A percentile compares a stretch with the other conserved stretches of the same genome.
These are phyloP conservation scores for Galeopterus variegatus DNA, from an alignment of 2,113 vertebrate genomes.

Conservation along the genomic window DNA sequence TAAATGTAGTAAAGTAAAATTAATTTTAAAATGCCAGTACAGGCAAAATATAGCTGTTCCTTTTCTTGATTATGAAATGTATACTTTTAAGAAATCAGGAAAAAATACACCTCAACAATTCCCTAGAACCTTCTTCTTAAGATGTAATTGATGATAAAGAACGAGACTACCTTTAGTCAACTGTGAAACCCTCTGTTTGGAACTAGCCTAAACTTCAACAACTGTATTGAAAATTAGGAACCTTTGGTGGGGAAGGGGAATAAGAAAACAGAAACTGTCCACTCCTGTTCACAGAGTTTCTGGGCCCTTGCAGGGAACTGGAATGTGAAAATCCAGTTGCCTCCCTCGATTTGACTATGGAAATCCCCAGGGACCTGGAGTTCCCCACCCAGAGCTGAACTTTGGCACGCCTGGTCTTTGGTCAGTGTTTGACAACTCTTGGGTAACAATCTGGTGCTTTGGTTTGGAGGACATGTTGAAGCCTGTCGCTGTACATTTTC, in stretches of 20 bases:
- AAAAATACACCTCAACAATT: conserved; percentile 12
- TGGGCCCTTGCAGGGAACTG: background rate
- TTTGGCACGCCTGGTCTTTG: background rate
- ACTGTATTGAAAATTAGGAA: background rate
- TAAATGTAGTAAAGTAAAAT: conserved; percentile 6
- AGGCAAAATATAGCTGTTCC: background rate
- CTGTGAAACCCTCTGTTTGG: background rate
- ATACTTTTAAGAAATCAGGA: conserved; percentile 13
- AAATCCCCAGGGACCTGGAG: background rate
- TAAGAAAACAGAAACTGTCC: background rate
- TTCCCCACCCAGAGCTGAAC: background rate
- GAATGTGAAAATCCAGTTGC: background rate
- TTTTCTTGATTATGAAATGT: conserved; percentile 1
- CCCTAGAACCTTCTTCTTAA: background rate
- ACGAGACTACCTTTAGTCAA: background rate
- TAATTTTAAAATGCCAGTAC: background rate
- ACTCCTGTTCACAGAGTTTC: background rate
- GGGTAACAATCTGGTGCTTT: background rate
- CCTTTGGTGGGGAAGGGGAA: background rate
- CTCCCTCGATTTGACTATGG: background rate
- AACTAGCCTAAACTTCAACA: conserved; percentile 4
- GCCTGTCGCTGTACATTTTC: background rate
- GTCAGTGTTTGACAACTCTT: background rate
- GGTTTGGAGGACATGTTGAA: background rate
- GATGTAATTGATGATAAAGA: background rate